Base-by-base conservation (phyloP, 2,113 vertebrate genomes). In the Megalops atlanticus region DNA sequence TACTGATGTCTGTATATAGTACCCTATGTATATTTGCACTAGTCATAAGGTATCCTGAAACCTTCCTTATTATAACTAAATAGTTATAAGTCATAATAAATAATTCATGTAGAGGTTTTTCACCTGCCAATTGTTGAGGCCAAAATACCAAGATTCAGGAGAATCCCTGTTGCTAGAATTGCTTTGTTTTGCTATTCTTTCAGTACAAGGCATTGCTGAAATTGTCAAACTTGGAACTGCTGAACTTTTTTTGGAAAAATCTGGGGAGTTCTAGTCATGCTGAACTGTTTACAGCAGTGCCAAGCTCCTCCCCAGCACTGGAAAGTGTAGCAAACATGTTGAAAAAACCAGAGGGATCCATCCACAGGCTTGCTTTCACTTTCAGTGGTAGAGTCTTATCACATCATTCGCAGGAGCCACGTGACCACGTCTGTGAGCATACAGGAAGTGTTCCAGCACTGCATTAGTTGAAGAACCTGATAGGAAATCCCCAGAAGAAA, bases 241-340 rank as follows among this genome's bases (percentile, higher is more conserved):
- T 18, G 52, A n/a, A 58, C 52, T n/a, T n/a, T 58, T 64, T 64
- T 64, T 64, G 58, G n/a, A 64, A 64, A 64, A n/a, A 31, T 64
- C 58, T 64, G n/a, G 58, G n/a, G 10, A 64, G 58, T 64, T 8
- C 58, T 11, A 8, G 27, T 31, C 24, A 1, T 64, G 58, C 58
- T 64, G 58, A 64, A 64, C 58, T 64, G 52, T 58, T n/a, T 4
- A n/a, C 24, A 58, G 52, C n/a, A 7, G n/a, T 64, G 58, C 58
- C 58, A 64, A 31, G 8, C 58, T 31, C 58, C 58, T 64, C n/a
- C 58, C 58, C 58, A 31, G n/a, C 58, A n/a, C 11, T 64, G n/a
- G n/a, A 21, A 64, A 64, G 7, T 31, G 58, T n/a, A 31, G 58
- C n/a, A 64, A 0, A 31, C 24, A 24, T 8, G 24, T 54, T n/a